A percentile compares a stretch with the other conserved stretches of the same genome.
phyloP scores from a whole-genome alignment of 2,797 vertebrate genomes.

The Pseudomugil gertrudae region DNA sequence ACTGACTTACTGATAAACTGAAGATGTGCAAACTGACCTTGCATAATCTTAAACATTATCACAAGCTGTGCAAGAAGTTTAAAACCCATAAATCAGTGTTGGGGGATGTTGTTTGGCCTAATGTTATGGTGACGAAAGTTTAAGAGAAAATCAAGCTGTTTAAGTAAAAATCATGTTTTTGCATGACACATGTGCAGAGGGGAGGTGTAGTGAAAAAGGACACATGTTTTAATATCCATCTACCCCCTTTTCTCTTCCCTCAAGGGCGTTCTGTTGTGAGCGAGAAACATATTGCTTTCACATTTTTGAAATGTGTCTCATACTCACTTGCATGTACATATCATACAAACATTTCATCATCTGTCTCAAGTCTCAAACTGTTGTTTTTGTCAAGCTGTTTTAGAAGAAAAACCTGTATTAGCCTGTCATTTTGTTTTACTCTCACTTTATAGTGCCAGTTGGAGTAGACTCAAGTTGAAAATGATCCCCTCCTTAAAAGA shows the following conservation, averaged over 20 bases:
- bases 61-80: constrained; percentile 11
- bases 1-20: constrained; percentile 59
- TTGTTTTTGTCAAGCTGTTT: background rate
- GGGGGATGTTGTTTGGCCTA: background rate
- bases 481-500: background rate
- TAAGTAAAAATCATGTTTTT: background rate
- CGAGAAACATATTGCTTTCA: constrained; percentile 6
- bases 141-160: background rate
- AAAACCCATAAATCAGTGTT: background rate
- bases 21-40: constrained; percentile 61
- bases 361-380: background rate
- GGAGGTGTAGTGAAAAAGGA: background rate
- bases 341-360: constrained; percentile 19
- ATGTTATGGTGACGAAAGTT: background rate
- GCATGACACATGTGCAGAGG: background rate
- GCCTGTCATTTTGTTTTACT: constrained; percentile 4
- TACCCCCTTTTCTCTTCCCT: background rate
- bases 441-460: background rate
- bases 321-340: background rate
- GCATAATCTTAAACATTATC: constrained; percentile 35
- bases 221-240: constrained; percentile 3
- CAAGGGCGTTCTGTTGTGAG: background rate
- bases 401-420: background rate
- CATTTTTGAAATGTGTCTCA: constrained; percentile 15
- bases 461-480: constrained; percentile 9